phyloP scores from a whole-genome alignment of 2,113 vertebrate genomes.

The Mus pahari region DNA sequence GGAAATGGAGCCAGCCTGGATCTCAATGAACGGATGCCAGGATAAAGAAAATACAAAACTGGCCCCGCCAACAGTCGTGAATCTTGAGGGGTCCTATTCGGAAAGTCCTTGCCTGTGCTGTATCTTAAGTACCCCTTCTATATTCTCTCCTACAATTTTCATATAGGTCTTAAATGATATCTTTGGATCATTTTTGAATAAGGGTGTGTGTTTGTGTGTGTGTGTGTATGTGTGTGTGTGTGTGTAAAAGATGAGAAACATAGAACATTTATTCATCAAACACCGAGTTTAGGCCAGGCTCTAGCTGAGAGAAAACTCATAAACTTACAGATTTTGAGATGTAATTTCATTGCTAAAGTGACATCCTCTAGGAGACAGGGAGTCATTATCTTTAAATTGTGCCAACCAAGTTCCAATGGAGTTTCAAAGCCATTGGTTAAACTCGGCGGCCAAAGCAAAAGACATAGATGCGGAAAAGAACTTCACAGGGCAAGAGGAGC shows the following conservation, averaged over 20 bases:
- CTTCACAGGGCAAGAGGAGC: not conserved
- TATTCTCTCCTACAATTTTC: too few species aligned
- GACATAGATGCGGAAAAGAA: not conserved
- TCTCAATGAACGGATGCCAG: not conserved
- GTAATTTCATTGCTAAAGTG: not conserved
- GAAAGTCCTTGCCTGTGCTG: too few species aligned
- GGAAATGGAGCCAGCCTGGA: not conserved
- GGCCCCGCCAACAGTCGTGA: not conserved
- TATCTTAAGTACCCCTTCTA: too few species aligned
- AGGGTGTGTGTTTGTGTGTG: too few species aligned
- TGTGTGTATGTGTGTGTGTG: too few species aligned
- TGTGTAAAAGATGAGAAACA: too few species aligned
- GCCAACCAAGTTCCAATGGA: not conserved
- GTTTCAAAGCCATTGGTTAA: not conserved
- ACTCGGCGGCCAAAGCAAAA: not conserved
- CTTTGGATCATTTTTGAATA: too few species aligned
- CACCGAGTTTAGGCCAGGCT: too few species aligned
- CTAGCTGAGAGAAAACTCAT: too few species aligned
- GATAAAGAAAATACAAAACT: not conserved
- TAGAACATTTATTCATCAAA: too few species aligned
- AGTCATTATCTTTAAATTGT: not conserved
- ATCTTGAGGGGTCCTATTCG: not conserved
- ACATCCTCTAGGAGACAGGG: not conserved
- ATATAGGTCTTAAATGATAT: too few species aligned
- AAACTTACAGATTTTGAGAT: too few species aligned